These are phyloP conservation scores for Pollenia amentaria DNA, from an alignment of 2,888 invertebrate genomes.

Conservation along the genomic window DNA sequence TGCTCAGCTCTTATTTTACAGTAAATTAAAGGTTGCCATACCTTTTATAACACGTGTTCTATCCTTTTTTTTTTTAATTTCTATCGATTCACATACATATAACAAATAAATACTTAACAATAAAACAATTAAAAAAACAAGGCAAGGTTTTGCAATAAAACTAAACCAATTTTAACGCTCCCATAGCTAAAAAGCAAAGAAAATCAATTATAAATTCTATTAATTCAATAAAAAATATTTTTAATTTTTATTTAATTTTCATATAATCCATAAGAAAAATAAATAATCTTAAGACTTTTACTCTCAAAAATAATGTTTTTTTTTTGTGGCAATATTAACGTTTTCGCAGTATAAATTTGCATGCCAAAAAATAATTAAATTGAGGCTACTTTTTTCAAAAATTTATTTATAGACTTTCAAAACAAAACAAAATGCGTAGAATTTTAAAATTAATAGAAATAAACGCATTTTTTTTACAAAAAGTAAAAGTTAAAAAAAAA, in stretches of 20 bases:
- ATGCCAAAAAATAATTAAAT: conserved; percentile 64
- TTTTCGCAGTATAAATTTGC: conserved; percentile 44
- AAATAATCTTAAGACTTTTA: conserved; percentile 2
- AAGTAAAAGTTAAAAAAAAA: conserved; percentile 3
- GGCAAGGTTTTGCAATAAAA: conserved; percentile 25
- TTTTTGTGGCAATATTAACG: not conserved
- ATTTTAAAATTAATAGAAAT: conserved; percentile 32
- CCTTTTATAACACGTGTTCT: not conserved
- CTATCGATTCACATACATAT: conserved; percentile 48
- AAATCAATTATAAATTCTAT: conserved; percentile 1
- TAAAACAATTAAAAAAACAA: conserved; percentile 30
- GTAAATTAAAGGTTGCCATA: not conserved
- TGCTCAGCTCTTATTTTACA: not conserved
- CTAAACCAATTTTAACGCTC: conserved; percentile 45
- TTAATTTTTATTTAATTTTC: not conserved
- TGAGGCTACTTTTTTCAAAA: conserved; percentile 57
- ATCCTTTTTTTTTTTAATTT: conserved; percentile 48
- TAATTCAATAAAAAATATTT: conserved; percentile 1
- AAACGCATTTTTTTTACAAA: not conserved
- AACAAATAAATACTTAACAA: conserved; percentile 47
- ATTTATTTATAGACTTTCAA: conserved; percentile 57
- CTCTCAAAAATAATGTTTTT: conserved; percentile 15
- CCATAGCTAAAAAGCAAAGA: conserved; percentile 16
- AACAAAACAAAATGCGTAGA: conserved; percentile 44
- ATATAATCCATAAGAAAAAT: not conserved